Conservation (phyloP, 2,113 vertebrate species). For the Brevimyrus niger region DNA sequence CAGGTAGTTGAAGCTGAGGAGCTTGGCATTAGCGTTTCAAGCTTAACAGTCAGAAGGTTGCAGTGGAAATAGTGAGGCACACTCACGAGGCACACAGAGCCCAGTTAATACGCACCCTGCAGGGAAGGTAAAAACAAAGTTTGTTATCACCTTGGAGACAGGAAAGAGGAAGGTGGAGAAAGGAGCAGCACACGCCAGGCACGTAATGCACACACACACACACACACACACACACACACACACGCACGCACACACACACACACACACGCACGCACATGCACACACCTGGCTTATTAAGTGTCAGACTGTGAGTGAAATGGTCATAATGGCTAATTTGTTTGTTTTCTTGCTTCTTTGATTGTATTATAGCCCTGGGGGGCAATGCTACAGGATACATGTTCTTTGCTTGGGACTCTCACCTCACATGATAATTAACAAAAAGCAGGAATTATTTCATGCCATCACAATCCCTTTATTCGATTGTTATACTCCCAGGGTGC, state of each 20-base stretch:
- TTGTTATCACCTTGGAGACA: conserved; percentile 39
- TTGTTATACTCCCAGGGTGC: background rate
- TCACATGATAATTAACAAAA: background rate
- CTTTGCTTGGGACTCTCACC: background rate
- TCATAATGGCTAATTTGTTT: background rate
- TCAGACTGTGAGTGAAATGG: background rate
- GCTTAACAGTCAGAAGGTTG: conserved; percentile 27
- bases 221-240: background rate
- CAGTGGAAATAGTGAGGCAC: conserved; percentile 19
- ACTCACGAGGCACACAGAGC: conserved; percentile 20
- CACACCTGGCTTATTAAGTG: background rate
- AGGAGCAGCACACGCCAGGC: background rate
- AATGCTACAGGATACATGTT: background rate
- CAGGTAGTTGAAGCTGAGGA: background rate
- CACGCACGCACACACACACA: background rate
- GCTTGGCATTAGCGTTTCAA: background rate
- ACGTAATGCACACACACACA: background rate
- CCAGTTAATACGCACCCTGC: conserved; percentile 28
- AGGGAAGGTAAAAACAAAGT: conserved; percentile 31
- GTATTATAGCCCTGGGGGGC: background rate
- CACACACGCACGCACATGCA: background rate
- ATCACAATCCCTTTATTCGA: background rate
- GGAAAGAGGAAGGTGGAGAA: conserved; percentile 9
- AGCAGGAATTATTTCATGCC: background rate
- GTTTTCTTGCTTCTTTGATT: background rate